These are phyloP conservation scores for Xiphorhynchus erythropygius DNA, from an alignment of 2,797 vertebrate genomes.

Conservation along the genomic window DNA sequence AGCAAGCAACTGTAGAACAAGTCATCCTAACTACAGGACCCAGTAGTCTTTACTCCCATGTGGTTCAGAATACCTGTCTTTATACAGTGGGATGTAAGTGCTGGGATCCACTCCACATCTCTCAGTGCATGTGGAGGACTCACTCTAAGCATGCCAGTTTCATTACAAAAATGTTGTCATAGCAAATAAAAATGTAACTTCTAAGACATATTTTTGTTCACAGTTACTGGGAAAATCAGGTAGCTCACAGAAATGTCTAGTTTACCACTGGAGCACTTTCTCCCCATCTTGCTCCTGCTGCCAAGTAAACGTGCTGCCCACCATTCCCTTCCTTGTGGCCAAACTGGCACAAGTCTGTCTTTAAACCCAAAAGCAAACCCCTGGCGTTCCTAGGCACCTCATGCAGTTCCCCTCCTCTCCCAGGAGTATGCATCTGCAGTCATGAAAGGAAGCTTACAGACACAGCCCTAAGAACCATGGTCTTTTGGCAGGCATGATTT, in stretches of 20 bases:
- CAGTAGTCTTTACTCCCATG: neutral
- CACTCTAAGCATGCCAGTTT: too few relatives aligned
- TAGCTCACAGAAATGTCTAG: accelerated
- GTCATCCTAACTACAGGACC: neutral
- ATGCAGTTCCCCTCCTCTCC: neutral
- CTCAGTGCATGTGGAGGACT: too few relatives aligned
- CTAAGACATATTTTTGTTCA: neutral
- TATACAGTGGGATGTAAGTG: neutral
- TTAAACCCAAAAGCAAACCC: neutral
- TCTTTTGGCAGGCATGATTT: neutral
- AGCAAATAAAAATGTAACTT: neutral
- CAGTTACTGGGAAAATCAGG: neutral
- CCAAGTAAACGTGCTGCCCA: neutral
- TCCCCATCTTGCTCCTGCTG: neutral
- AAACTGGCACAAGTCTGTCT: neutral
- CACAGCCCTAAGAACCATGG: neutral
- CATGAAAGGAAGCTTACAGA: neutral
- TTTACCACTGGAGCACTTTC: neutral
- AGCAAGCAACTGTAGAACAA: neutral
- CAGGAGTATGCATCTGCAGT: neutral
- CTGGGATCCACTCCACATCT: neutral
- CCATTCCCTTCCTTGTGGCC: neutral
- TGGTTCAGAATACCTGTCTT: neutral
- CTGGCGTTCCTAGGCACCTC: neutral
- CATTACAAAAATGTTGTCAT: neutral